A percentile compares a stretch with the other conserved stretches of the same genome.
Conservation (phyloP, 1,140 invertebrate genomes). For the Pentalonia nigronervosa region DNA sequence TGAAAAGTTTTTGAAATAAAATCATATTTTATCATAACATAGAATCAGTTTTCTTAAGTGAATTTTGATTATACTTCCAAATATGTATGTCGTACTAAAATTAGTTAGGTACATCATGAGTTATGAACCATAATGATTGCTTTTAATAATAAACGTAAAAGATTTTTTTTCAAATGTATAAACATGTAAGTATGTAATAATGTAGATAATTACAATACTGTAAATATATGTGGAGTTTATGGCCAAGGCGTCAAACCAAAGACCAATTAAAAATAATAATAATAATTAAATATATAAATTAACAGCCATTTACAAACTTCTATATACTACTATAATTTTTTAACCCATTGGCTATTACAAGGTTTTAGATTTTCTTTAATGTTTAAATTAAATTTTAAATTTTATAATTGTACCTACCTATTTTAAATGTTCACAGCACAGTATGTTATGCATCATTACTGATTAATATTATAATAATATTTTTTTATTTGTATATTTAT, state of each 20-base stretch:
- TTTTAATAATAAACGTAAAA: no score
- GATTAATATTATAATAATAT: neutral
- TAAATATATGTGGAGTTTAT: no score
- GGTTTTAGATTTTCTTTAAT: neutral
- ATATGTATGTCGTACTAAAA: neutral
- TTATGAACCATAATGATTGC: neutral
- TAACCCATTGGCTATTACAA: neutral
- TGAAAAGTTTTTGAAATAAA: no score
- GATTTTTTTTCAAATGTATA: no score
- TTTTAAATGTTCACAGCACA: neutral
- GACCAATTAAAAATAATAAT: no score
- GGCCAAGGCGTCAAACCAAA: no score
- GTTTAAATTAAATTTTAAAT: no score
- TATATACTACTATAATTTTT: neutral
- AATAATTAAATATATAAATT: no score
- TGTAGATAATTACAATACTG: no score
- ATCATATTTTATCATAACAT: neutral
- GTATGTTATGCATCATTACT: neutral
- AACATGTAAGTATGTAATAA: no score
- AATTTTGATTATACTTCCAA: neutral
- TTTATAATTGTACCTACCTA: neutral
- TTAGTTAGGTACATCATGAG: neutral
- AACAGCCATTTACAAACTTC: neutral
- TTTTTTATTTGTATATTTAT: neutral
- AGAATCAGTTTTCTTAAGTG: neutral